phyloP scores from a whole-genome alignment of 2,888 invertebrate genomes.

The Plagodis pulveraria region DNA sequence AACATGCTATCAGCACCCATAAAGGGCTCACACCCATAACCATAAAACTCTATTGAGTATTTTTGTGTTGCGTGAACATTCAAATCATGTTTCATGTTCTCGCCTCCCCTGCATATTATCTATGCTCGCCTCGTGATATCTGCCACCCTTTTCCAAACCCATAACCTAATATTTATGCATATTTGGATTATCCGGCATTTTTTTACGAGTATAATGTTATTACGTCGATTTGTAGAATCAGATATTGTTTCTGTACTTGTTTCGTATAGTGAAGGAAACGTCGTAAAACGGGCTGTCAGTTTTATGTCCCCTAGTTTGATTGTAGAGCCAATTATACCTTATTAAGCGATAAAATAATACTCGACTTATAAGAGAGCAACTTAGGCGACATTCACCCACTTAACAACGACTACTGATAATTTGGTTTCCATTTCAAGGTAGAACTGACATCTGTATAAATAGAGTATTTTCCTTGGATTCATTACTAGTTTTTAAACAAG shows the following conservation, averaged over 20 bases:
- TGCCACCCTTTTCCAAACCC: conserved; percentile 32
- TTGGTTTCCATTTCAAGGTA: conserved; percentile 39
- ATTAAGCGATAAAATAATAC: neutral
- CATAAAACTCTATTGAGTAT: conserved; percentile 35
- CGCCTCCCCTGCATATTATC: conserved; percentile 47
- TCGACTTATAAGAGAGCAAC: conserved; percentile 9
- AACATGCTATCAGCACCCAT: conserved; percentile 19
- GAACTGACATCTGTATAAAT: conserved; percentile 41
- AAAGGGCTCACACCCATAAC: conserved; percentile 22
- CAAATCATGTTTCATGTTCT: conserved; percentile 44
- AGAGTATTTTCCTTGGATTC: conserved; percentile 14
- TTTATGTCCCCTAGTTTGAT: too few relatives aligned
- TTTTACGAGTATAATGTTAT: conserved; percentile 25
- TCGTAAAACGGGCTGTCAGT: conserved; percentile 9
- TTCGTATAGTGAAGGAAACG: conserved; percentile 23
- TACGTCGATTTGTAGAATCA: conserved; percentile 22
- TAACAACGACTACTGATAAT: conserved; percentile 37
- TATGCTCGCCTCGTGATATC: conserved; percentile 39
- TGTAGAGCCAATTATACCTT: too few relatives aligned
- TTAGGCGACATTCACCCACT: conserved; percentile 44
- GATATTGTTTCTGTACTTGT: too few relatives aligned
- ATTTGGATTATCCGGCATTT: conserved; percentile 39
- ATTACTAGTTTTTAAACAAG: neutral
- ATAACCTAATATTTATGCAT: conserved; percentile 44
- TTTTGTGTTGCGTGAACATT: conserved; percentile 41